Percentiles rank a stretch among this genome's conserved stretches.
Conservation (phyloP, 2,888 invertebrate genomes). For the Erpobdella octoculata region DNA sequence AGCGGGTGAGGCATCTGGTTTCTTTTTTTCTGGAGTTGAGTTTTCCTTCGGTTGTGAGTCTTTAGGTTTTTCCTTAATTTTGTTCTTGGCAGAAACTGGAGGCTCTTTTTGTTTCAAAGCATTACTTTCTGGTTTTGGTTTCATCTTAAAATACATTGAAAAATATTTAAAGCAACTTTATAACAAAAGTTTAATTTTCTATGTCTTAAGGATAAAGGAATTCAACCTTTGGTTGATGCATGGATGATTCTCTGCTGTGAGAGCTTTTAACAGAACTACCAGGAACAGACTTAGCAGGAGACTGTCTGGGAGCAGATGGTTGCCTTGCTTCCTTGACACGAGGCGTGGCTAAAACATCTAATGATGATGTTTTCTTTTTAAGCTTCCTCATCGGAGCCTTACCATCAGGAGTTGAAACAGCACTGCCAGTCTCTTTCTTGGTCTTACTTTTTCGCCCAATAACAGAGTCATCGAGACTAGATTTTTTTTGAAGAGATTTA, state of each 20-base stretch:
- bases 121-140: not conserved
- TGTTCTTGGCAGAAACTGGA: not conserved
- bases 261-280: not conserved
- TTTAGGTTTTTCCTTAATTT: not conserved
- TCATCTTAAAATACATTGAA: not conserved
- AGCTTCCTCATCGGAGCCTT: not conserved
- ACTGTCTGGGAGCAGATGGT: not conserved
- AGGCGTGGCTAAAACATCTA: slow-evolving; percentile 18
- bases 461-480: slow-evolving; percentile 16
- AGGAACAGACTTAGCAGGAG: not conserved
- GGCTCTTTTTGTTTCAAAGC: slow-evolving; percentile 3
- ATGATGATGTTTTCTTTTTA: slow-evolving; percentile 21
- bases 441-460: slow-evolving; percentile 1
- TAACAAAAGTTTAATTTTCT: no score
- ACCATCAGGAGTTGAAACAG: not conserved
- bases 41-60: not conserved
- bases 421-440: slow-evolving; percentile 3
- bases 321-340: not conserved
- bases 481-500: slow-evolving; percentile 10
- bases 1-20: not conserved
- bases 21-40: not conserved
- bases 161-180: not conserved
- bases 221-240: slow-evolving; percentile 16
- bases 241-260: slow-evolving; percentile 18
- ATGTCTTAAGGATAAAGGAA: not conserved